phyloP scores from a whole-genome alignment of 2,113 vertebrate genomes.

The Ranitomeya imitator region DNA sequence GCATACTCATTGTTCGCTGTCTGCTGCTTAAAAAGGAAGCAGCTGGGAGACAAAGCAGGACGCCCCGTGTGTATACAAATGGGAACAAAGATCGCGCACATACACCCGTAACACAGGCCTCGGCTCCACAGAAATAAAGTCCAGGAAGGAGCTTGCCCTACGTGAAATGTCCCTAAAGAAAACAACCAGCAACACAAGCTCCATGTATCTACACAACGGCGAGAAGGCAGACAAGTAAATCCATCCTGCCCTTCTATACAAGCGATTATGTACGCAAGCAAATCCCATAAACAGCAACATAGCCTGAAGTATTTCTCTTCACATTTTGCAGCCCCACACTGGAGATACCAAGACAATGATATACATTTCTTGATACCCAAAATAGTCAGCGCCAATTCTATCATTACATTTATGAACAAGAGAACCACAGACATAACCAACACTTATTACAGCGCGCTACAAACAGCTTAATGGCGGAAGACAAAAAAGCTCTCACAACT shows the following conservation, averaged over 20 bases:
- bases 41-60: slow-evolving; percentile 17
- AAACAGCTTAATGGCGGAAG: too few relatives aligned
- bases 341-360: too few relatives aligned
- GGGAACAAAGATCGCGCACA: not conserved
- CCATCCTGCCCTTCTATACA: too few relatives aligned
- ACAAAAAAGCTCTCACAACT: too few relatives aligned
- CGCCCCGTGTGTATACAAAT: not conserved
- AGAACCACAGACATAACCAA: too few relatives aligned
- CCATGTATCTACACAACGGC: not conserved
- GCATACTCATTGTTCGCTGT: slow-evolving; percentile 30
- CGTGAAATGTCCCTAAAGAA: not conserved
- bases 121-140: not conserved
- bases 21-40: slow-evolving; percentile 37
- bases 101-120: not conserved
- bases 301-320: too few relatives aligned
- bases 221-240: too few relatives aligned
- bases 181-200: not conserved
- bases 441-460: too few relatives aligned
- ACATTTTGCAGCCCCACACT: too few relatives aligned
- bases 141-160: not conserved
- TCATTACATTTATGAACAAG: too few relatives aligned
- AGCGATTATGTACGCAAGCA: not conserved
- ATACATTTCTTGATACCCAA: too few relatives aligned
- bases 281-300: not conserved
- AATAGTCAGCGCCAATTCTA: too few relatives aligned